A percentile compares a stretch with the other conserved stretches of the same genome.
These are phyloP conservation scores for Gadus macrocephalus DNA, from an alignment of 2,113 vertebrate genomes.

Conservation along the genomic window DNA sequence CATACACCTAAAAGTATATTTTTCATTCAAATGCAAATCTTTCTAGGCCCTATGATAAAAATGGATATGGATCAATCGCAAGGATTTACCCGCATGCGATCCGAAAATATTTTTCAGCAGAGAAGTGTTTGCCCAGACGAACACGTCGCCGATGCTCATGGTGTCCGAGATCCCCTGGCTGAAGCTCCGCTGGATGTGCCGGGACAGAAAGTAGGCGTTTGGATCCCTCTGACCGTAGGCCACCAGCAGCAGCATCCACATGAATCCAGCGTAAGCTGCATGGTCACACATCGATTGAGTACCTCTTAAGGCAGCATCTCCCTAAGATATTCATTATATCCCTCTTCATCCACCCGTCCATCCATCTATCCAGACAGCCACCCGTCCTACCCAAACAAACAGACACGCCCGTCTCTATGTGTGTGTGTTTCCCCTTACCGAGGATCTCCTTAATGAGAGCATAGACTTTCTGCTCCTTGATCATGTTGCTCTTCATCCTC, in stretches of 20 bases:
- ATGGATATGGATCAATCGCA: neutral
- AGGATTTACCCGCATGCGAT: constrained; percentile 75
- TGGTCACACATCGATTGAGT: constrained; percentile 23
- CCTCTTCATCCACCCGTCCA: no score
- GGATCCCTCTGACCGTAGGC: constrained; percentile 92
- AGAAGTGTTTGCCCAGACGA: constrained; percentile 84
- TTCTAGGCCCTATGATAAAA: neutral
- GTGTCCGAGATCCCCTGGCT: constrained; percentile 71
- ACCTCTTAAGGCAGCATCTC: no score
- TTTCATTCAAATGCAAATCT: neutral
- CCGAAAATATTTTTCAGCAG: constrained; percentile 84
- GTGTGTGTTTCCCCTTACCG: constrained; percentile 63
- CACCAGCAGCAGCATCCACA: constrained; percentile 91
- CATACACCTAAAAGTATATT: neutral
- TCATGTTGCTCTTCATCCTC: constrained; percentile 78
- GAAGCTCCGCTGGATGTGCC: constrained; percentile 87
- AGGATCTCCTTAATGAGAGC: constrained; percentile 86
- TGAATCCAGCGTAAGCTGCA: constrained; percentile 85
- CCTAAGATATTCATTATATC: no score
- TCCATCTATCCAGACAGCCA: no score
- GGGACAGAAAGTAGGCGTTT: constrained; percentile 84
- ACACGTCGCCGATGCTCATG: constrained; percentile 80
- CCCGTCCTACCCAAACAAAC: neutral
- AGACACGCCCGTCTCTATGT: neutral
- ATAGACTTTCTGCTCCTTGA: constrained; percentile 89